Evolutionary conservation across 2,797 vertebrate genomes (phyloP), one percentile per base, ranked within the genome.

Genomic region (Periparus ater): DNA sequence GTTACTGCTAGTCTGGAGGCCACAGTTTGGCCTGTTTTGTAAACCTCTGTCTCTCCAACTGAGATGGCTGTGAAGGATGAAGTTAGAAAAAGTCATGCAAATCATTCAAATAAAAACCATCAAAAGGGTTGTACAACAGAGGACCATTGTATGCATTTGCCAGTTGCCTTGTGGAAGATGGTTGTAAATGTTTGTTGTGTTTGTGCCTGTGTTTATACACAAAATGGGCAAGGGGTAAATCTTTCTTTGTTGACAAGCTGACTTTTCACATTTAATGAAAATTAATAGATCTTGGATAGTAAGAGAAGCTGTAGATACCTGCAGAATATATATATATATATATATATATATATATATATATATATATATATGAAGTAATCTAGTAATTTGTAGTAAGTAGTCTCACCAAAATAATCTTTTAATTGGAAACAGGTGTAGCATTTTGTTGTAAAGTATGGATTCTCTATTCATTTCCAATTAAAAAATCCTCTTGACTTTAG

Each of bases 401-500:
- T 48, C 30, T 81, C 38, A 48, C 65, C 66, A 84, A 93, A 91
- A 78, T 78, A 60, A 66, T 91, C 30, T 88, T 89, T 65, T 88
- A 91, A 85, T 95, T 82, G 51, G 75, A 90, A 90, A 66, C 89
- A 92, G 88, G 83, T 94, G 73, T 85, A 78, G 32, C n/a, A 22
- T 88, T 93, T 87, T 88, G 68, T 89, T 78, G 44, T 85, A 47
- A 85, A 91, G 66, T 66, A 44, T 85, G 53, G 79, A 29, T 89
- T 93, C 79, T 90, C 47, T 88, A 26, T 89, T 93, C 1, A 50
- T 86, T 93, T 91, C 85, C 85, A 93, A 81, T 95, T 94, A 80
- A 53, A 88, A 91, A 88, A 78, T 93, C 73, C 63, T 93, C 95
- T 96, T 94, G 88, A 93, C 94, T 96, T 95, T 75, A 92, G 85